phyloP scores from a whole-genome alignment of 2,888 invertebrate species.

The Apotomis capreana region DNA sequence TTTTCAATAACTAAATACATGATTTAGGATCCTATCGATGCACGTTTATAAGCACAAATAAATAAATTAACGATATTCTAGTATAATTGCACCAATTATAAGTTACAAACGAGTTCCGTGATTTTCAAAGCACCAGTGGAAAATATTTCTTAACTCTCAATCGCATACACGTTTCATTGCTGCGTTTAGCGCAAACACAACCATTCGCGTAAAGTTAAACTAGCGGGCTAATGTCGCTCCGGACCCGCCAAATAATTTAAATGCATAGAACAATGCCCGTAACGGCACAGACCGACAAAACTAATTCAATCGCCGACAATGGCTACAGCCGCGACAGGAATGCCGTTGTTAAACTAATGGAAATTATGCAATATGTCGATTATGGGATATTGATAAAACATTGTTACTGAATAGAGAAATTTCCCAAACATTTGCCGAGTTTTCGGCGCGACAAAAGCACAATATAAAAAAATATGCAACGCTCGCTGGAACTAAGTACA shows the following conservation, averaged over 20 bases:
- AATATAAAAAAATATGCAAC: too few relatives aligned
- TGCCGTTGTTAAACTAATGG: slow-evolving; percentile 16
- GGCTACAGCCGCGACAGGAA: background rate
- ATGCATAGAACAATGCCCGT: slow-evolving; percentile 28
- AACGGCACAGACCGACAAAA: slow-evolving; percentile 23
- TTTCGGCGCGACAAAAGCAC: background rate
- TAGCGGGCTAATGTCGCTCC: slow-evolving; percentile 11
- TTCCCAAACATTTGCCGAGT: background rate
- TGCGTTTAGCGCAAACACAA: slow-evolving; percentile 1
- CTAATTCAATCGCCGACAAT: slow-evolving; percentile 22
- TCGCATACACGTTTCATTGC: slow-evolving; percentile 9
- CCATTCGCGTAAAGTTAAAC: slow-evolving; percentile 16
- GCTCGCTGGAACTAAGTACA: too few relatives aligned
- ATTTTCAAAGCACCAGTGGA: background rate
- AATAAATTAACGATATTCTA: background rate
- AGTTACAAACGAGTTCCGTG: background rate
- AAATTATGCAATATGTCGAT: slow-evolving; percentile 11
- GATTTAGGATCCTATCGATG: too few relatives aligned
- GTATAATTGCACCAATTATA: background rate
- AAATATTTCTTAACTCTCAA: background rate
- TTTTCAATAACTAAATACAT: too few relatives aligned
- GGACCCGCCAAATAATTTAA: slow-evolving; percentile 31
- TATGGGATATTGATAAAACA: background rate
- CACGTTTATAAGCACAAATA: background rate
- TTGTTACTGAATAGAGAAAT: background rate